Evolutionary conservation across 2,113 vertebrate genomes (phyloP).

Genomic region (Collichthys lucidus): DNA sequence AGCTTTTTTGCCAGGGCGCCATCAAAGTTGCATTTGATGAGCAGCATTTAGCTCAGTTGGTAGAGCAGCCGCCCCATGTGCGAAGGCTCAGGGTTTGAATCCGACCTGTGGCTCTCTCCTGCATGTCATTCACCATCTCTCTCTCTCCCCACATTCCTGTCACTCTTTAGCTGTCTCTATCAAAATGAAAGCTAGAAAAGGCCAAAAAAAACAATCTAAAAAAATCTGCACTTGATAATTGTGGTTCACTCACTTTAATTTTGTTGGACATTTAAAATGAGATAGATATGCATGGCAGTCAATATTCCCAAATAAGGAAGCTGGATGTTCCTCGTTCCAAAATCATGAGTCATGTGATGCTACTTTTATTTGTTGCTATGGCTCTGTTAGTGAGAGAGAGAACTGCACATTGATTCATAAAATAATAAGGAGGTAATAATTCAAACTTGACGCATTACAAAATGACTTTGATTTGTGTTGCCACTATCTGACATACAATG

Average conservation of each 20-base stretch:
- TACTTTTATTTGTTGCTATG: not conserved
- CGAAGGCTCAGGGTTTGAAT: too few species aligned
- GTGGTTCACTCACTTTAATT: not conserved
- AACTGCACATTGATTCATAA: not conserved
- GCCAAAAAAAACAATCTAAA: too few species aligned
- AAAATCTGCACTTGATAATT: not conserved
- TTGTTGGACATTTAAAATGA: not conserved
- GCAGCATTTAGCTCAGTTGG: too few species aligned
- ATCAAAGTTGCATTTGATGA: not conserved
- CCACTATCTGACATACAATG: not conserved
- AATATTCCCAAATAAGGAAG: not conserved
- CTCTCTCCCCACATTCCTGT: too few species aligned
- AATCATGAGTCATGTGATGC: not conserved
- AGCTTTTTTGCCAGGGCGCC: not conserved
- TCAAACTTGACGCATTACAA: too few species aligned
- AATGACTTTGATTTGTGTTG: not conserved
- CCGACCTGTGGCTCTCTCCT: too few species aligned
- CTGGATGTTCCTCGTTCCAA: not conserved
- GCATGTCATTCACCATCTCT: too few species aligned
- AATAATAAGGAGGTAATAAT: not conserved
- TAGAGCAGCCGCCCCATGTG: too few species aligned
- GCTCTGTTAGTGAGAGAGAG: not conserved
- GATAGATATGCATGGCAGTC: not conserved
- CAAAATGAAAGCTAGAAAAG: too few species aligned
- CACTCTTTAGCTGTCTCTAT: too few species aligned